Percentiles rank a stretch among this genome's conserved stretches.
phyloP scores from a whole-genome alignment of 2,113 vertebrate genomes.

The Lipotes vexillifer region DNA sequence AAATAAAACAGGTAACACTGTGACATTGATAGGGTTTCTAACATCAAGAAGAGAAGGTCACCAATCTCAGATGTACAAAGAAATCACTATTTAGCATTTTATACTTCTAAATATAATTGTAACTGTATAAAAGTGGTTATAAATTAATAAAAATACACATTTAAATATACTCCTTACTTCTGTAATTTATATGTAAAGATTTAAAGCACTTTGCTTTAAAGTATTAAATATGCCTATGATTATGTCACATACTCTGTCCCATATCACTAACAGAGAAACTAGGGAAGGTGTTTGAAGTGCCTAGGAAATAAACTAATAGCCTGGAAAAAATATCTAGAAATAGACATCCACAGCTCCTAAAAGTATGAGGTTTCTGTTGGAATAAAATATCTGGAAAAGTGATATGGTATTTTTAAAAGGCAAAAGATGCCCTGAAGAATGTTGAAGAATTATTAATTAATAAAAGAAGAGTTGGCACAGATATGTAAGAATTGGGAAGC shows the following conservation, averaged over 20 bases:
- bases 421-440: constrained; percentile 56
- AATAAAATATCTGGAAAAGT: constrained; percentile 52
- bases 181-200: constrained; percentile 4
- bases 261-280: constrained; percentile 39
- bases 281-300: constrained; percentile 6
- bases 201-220: constrained; percentile 43
- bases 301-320: constrained; percentile 39
- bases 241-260: not conserved
- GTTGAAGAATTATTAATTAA: constrained; percentile 45
- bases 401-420: constrained; percentile 40
- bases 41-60: constrained; percentile 51
- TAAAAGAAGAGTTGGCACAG: constrained; percentile 50
- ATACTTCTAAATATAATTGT: constrained; percentile 34
- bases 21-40: constrained; percentile 41
- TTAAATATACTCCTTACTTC: constrained; percentile 37
- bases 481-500: constrained; percentile 31
- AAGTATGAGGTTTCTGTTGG: constrained; percentile 40
- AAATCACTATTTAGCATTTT: constrained; percentile 41
- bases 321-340: not conserved
- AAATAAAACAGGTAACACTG: constrained; percentile 60
- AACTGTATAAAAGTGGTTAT: constrained; percentile 12
- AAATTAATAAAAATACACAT: constrained; percentile 5
- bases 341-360: constrained; percentile 3
- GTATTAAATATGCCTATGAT: not conserved
- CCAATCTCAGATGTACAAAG: constrained; percentile 54